Percentiles rank a stretch among this genome's conserved stretches.
phyloP scores from a whole-genome alignment of 2,888 invertebrate species.

The Hirtodrosophila trivittata region DNA sequence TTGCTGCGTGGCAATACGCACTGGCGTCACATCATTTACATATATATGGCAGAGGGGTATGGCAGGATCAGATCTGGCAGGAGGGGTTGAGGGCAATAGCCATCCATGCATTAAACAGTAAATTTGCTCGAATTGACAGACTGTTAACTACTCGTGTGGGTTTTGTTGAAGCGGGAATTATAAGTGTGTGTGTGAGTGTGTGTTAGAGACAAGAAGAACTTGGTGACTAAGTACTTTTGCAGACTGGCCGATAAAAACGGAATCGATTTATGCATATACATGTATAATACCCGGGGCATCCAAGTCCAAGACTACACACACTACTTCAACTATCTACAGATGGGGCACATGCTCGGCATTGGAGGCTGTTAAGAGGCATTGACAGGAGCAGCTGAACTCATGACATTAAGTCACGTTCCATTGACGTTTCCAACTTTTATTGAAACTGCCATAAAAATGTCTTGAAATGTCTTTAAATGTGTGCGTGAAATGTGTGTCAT shows the following conservation, averaged over 20 bases:
- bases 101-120: slow-evolving; percentile 25
- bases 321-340: slow-evolving; percentile 16
- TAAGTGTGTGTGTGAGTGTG: background rate
- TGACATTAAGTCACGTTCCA: slow-evolving; percentile 66
- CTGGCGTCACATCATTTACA: slow-evolving; percentile 53
- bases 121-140: slow-evolving; percentile 50
- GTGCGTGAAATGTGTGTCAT: slow-evolving; percentile 9
- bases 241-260: slow-evolving; percentile 29
- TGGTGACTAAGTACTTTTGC: slow-evolving; percentile 31
- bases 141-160: slow-evolving; percentile 32
- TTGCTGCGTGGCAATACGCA: slow-evolving; percentile 31
- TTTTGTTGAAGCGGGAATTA: background rate
- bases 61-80: too few species aligned
- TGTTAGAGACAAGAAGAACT: slow-evolving; percentile 52
- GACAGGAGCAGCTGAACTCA: slow-evolving; percentile 5
- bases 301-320: too few species aligned
- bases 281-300: slow-evolving; percentile 3
- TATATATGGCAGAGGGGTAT: slow-evolving; percentile 31
- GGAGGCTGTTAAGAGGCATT: slow-evolving; percentile 3
- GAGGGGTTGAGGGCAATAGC: background rate
- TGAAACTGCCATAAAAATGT: slow-evolving; percentile 56
- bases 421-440: slow-evolving; percentile 46
- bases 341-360: slow-evolving; percentile 2
- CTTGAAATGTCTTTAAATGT: slow-evolving; percentile 20
- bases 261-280: slow-evolving; percentile 66